Evolutionary conservation across 2,888 invertebrate genomes (phyloP), one percentile per base, ranked within the genome.

Genomic region (Agrochola lychnidis): DNA sequence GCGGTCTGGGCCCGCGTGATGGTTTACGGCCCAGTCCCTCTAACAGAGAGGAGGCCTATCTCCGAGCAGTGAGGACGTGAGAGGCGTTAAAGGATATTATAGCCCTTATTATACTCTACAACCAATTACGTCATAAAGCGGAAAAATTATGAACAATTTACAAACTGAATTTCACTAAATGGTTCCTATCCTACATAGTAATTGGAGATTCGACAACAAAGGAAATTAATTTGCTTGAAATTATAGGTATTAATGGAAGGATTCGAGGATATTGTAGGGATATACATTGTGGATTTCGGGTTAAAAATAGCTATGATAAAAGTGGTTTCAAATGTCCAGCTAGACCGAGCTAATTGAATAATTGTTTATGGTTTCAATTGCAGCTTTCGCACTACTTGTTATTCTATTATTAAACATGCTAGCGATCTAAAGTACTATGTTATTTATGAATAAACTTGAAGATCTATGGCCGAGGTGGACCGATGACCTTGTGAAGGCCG

Each of bases 311-410:
- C 57, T 36, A 63, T 64, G 78, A 79, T 72, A 25, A 64, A 48
- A 57, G 30, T 36, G 42, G 63, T 25, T 56, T 70, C 56, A 57
- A 51, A 77, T 77, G 56, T 78, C 42, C 70, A 63, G 30, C n/a
- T 57, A 57, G 63, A 57, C 64, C 57, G 57, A 42, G 51, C 42
- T 78, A 78, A 78, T 78, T 78, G 57, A 57, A 57, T 63, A 77
- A 63, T 77, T 77, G 63, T 71, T 71, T 22, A 64, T 53, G 72
- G 72, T 72, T 51, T 45, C 64, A 71, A 79, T 79, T 78, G 72
- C 72, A 78, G 64, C 64, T 78, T 79, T 79, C 64, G 51, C 57
- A 25, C 42, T 16, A 25, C 68, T 53, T 51, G 48, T 40, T 51
- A n/a, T 16, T 16, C 16, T 70, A 14, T 56, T 48, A 78, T 6